Percentiles rank a stretch among this genome's conserved stretches.
These are phyloP conservation scores for Amaurobius ferox DNA, from an alignment of 2,888 invertebrate species.

Conservation along the genomic window DNA sequence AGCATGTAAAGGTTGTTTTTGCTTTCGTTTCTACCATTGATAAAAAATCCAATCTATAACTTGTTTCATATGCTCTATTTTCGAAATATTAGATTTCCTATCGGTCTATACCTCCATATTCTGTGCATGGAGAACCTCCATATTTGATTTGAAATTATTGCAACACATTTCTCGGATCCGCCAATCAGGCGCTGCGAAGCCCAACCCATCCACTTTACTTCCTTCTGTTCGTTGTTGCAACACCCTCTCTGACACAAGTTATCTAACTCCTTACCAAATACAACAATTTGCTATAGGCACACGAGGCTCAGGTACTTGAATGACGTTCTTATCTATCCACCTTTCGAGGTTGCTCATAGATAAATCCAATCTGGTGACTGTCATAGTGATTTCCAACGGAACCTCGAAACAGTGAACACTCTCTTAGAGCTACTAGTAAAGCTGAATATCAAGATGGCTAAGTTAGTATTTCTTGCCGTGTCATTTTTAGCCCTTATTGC, in stretches of 20 bases:
- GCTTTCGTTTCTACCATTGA: background rate
- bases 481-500: background rate
- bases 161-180: background rate
- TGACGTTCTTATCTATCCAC: background rate
- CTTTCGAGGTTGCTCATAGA: background rate
- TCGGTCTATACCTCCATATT: background rate
- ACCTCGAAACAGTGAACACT: background rate
- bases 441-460: no score
- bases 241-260: background rate
- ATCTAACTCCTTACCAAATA: background rate
- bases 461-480: background rate
- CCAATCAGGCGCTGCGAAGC: background rate
- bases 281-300: background rate
- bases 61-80: background rate
- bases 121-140: no score
- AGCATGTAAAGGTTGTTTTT: no score
- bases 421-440: no score
- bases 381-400: background rate
- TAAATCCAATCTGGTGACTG: background rate
- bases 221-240: constrained; percentile 18
- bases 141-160: background rate
- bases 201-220: background rate
- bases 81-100: background rate
- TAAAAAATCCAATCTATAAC: background rate
- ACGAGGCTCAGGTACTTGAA: constrained; percentile 12